These are phyloP conservation scores for Manduca sexta DNA, from an alignment of 1,140 invertebrate genomes.

Conservation along the genomic window DNA sequence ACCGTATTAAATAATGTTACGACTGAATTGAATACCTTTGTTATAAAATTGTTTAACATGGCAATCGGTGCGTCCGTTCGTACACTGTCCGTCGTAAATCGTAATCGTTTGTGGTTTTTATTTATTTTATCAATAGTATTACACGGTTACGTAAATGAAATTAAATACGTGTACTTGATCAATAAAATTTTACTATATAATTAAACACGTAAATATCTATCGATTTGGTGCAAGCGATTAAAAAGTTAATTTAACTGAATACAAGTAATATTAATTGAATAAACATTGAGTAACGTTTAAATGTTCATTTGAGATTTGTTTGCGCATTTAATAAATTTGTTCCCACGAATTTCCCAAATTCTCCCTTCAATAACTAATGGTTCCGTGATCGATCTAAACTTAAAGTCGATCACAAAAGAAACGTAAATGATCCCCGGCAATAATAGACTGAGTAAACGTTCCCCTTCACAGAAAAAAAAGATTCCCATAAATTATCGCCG, in stretches of 20 bases:
- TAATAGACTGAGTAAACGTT: conserved; percentile 68
- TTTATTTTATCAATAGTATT: conserved; percentile 1
- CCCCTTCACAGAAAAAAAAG: conserved; percentile 50
- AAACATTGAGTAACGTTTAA: too few species aligned
- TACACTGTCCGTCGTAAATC: conserved; percentile 6
- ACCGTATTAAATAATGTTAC: conserved; percentile 20
- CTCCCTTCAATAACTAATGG: conserved; percentile 19
- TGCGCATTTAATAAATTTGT: too few species aligned
- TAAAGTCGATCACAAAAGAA: conserved; percentile 54
- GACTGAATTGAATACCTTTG: conserved; percentile 13
- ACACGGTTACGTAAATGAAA: neutral
- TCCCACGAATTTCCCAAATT: conserved; percentile 8
- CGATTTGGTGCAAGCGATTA: neutral
- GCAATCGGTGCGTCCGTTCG: neutral
- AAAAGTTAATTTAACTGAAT: neutral
- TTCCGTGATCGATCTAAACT: conserved; percentile 32
- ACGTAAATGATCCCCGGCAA: conserved; percentile 56
- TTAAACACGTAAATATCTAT: neutral
- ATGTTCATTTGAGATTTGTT: too few species aligned
- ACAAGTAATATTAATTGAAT: too few species aligned
- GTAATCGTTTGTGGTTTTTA: neutral
- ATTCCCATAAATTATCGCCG: conserved; percentile 71
- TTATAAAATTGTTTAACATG: conserved; percentile 18
- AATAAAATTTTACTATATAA: neutral
- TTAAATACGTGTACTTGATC: neutral